Evolutionary conservation across 2,113 vertebrate species (phyloP).

Genomic region (Romanogobio albipinnatus): DNA sequence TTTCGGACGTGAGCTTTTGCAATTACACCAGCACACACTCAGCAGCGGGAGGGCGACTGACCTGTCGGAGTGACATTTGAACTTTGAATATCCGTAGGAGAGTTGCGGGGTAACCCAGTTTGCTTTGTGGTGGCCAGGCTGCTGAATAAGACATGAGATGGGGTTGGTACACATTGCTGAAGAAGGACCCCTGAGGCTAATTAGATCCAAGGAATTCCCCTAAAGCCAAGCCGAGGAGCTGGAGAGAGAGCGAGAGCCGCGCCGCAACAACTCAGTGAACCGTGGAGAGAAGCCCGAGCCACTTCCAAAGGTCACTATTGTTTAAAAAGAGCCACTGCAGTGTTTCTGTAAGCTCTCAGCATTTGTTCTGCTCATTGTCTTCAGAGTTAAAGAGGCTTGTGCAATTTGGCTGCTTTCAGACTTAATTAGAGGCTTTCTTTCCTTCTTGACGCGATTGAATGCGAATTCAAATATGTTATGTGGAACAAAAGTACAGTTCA

Average conservation of each 20-base stretch:
- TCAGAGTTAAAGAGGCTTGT: slow-evolving; percentile 11
- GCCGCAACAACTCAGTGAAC: slow-evolving; percentile 9
- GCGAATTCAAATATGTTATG: neutral
- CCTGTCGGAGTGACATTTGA: slow-evolving; percentile 54
- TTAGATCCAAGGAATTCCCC: slow-evolving; percentile 57
- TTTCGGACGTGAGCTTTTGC: neutral
- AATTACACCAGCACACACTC: neutral
- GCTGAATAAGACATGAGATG: slow-evolving; percentile 67
- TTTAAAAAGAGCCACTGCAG: slow-evolving; percentile 39
- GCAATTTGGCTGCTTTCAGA: slow-evolving; percentile 5
- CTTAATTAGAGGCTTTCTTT: slow-evolving; percentile 20
- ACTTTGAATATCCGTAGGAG: slow-evolving; percentile 50
- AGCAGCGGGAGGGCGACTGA: neutral
- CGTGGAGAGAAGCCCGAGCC: slow-evolving; percentile 12
- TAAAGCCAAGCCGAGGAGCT: neutral
- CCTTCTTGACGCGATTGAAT: neutral
- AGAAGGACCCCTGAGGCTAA: slow-evolving; percentile 62
- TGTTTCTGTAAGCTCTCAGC: slow-evolving; percentile 32
- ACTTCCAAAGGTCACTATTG: slow-evolving; percentile 37
- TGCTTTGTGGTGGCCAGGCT: slow-evolving; percentile 39
- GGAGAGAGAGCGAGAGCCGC: neutral
- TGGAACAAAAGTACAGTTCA: slow-evolving; percentile 11
- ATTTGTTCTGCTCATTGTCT: slow-evolving; percentile 13
- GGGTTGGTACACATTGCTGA: slow-evolving; percentile 44
- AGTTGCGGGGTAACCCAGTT: slow-evolving; percentile 45